Evolutionary conservation across 2,797 vertebrate genomes (phyloP).

Genomic region (Poecilia wingei): DNA sequence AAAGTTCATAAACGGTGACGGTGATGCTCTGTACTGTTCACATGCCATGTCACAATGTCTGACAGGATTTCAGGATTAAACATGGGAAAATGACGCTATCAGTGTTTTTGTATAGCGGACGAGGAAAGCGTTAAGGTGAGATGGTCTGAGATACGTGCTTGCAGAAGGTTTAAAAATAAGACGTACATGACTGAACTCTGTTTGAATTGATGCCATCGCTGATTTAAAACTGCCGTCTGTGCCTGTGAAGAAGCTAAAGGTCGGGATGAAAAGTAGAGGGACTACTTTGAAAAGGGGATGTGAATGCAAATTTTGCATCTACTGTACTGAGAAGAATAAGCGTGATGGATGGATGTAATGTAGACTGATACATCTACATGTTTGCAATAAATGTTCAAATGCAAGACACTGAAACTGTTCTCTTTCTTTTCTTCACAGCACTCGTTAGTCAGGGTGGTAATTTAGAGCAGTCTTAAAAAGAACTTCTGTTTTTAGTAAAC

Average conservation of each 20-base stretch:
- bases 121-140: slow-evolving; percentile 39
- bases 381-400: slow-evolving; percentile 75
- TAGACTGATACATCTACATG: slow-evolving; percentile 67
- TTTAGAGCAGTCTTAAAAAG: background rate
- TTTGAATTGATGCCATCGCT: background rate
- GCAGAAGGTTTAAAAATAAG: slow-evolving; percentile 30
- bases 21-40: background rate
- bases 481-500: background rate
- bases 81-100: slow-evolving; percentile 31
- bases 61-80: slow-evolving; percentile 24
- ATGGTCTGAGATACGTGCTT: slow-evolving; percentile 67
- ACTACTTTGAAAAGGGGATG: slow-evolving; percentile 43
- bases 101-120: slow-evolving; percentile 39
- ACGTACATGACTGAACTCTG: slow-evolving; percentile 15
- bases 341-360: slow-evolving; percentile 53
- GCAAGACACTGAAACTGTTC: slow-evolving; percentile 58
- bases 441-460: background rate
- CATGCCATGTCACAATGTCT: background rate
- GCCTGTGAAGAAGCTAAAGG: slow-evolving; percentile 38
- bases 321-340: slow-evolving; percentile 57
- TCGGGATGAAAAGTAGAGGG: slow-evolving; percentile 45
- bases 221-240: slow-evolving; percentile 34
- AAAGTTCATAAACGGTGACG: background rate
- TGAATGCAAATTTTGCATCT: slow-evolving; percentile 67
- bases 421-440: slow-evolving; percentile 16